Evolutionary conservation across 37 sponge, comb jelly and placozoan genomes (phyloP), one percentile per base, ranked within the genome.

Genomic region (Corticium candelabrum): DNA sequence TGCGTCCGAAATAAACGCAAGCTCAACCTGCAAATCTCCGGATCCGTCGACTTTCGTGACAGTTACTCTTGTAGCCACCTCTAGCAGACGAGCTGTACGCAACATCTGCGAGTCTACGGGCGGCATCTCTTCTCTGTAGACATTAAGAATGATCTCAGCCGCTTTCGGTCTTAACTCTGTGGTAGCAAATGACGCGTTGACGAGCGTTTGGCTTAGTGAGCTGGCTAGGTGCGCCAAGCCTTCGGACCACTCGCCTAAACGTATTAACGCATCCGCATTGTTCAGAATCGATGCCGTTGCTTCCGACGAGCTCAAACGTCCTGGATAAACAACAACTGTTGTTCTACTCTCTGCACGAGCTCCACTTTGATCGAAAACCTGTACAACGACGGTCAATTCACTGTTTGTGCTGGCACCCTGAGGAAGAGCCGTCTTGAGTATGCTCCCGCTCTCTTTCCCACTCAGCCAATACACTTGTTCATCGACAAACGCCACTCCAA

Each of bases 401-500:
- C 62, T 21, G 62, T 50, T 50, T 21, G 62, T 50, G n/a, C n/a
- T n/a, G 15, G 15, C 15, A 50, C 62, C 62, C 62, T 50, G 15
- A 11, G 62, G 62, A 27, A 50, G 21, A 50, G 21, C 62, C 62
- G 62, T 50, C 62, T 50, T 21, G 62, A 50, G 62, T 27, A 50
- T 21, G 62, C 21, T 50, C 62, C 15, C 21, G 15, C 15, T 50
- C 21, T 50, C 62, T 50, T 50, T 50, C 21, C 62, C 62, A 21
- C 62, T 50, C 62, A 50, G 62, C 62, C 62, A 50, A 21, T 50
- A 21, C 40, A 2, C 34, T 0, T 15, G 32, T 36, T 35, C 50
- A 2, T 43, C 43, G 40, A 70, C 4, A 21, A 32, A 30, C 36
- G 81, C 2, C 0, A 88, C 0, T n/a, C 91, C 91, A 85, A 79